Conservation (phyloP, 2,888 invertebrate genomes). For the Serrognathus titanus region DNA sequence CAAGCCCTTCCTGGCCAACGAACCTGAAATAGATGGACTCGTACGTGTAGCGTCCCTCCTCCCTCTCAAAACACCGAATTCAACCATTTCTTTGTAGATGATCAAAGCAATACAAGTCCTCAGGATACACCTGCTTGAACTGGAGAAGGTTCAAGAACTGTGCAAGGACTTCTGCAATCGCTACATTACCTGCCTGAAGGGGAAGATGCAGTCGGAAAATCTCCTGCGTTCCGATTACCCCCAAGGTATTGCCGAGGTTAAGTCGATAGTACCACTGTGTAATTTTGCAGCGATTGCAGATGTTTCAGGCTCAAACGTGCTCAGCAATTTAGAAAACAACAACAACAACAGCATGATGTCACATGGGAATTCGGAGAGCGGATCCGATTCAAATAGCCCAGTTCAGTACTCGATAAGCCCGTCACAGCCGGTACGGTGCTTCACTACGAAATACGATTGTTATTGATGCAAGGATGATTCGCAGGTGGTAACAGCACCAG, state of each 20-base stretch:
- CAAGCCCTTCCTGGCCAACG: slow-evolving; percentile 81
- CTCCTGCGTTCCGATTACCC: slow-evolving; percentile 76
- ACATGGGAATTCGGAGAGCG: slow-evolving; percentile 48
- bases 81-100: slow-evolving; percentile 57
- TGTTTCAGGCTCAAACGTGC: slow-evolving; percentile 50
- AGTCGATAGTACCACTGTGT: background rate
- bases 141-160: slow-evolving; percentile 92
- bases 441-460: background rate
- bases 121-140: slow-evolving; percentile 84
- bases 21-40: slow-evolving; percentile 93
- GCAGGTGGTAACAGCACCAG: slow-evolving; percentile 42
- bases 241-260: slow-evolving; percentile 47
- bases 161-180: slow-evolving; percentile 93
- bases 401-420: slow-evolving; percentile 49
- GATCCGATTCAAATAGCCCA: slow-evolving; percentile 52
- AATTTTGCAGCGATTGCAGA: slow-evolving; percentile 21
- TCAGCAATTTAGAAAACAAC: slow-evolving; percentile 45
- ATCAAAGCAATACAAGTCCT: slow-evolving; percentile 86
- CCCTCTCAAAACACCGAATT: background rate
- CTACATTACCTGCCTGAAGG: slow-evolving; percentile 86
- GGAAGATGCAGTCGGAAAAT: slow-evolving; percentile 88
- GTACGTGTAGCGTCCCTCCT: slow-evolving; percentile 53
- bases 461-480: background rate
- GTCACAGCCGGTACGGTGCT: slow-evolving; percentile 36
- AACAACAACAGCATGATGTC: slow-evolving; percentile 50